Evolutionary conservation across 2,113 vertebrate genomes (phyloP).

Genomic region (Ammodytes marinus): DNA sequence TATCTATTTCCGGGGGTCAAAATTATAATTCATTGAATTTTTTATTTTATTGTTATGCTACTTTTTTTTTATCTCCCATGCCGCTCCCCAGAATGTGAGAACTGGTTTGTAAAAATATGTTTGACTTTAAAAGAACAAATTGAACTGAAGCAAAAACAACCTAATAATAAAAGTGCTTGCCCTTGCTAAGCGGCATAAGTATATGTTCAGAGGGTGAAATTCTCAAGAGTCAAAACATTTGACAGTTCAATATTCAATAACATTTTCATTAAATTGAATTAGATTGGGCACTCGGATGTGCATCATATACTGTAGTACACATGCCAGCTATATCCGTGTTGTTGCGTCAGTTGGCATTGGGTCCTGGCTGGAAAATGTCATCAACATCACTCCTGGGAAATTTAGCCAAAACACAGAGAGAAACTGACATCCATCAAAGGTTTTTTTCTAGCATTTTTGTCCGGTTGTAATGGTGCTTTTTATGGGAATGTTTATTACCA

Average conservation of each 20-base stretch:
- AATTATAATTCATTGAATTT: neutral
- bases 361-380: slow-evolving; percentile 24
- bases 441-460: neutral
- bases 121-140: neutral
- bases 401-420: slow-evolving; percentile 25
- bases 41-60: neutral
- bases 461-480: neutral
- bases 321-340: slow-evolving; percentile 30
- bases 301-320: neutral
- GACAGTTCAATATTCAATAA: slow-evolving; percentile 12
- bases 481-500: neutral
- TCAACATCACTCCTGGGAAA: slow-evolving; percentile 30
- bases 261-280: slow-evolving; percentile 28
- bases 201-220: neutral
- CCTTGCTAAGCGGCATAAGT: slow-evolving; percentile 23
- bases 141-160: slow-evolving; percentile 1
- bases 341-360: slow-evolving; percentile 15
- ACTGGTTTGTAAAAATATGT: neutral
- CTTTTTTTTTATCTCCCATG: neutral
- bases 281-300: slow-evolving; percentile 34
- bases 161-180: neutral
- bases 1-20: neutral
- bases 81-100: neutral
- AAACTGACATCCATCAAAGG: slow-evolving; percentile 16
- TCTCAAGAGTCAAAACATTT: neutral